Conservation (phyloP, 1,140 invertebrate species). For the Chelonus insularis region DNA sequence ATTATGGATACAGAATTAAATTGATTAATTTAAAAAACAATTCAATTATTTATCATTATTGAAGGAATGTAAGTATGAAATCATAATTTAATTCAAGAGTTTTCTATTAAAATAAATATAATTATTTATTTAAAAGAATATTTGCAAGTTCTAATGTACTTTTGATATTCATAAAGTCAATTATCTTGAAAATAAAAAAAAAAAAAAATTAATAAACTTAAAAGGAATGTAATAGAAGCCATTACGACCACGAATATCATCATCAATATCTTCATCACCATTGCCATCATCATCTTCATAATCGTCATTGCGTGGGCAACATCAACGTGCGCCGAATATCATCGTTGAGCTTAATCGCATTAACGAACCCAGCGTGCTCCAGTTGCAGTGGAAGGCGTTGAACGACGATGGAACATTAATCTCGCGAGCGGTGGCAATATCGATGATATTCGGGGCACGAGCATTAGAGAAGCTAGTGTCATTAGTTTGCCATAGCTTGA, state of each 20-base stretch:
- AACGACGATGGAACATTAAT: slow-evolving; percentile 48
- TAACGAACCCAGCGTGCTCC: slow-evolving; percentile 19
- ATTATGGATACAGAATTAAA: too few species aligned
- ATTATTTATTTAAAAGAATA: too few species aligned
- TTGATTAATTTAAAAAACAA: too few species aligned
- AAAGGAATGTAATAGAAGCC: too few species aligned
- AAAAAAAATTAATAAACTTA: too few species aligned
- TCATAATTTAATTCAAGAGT: not conserved
- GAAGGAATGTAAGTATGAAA: too few species aligned
- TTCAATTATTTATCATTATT: too few species aligned
- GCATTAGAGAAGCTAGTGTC: slow-evolving; percentile 48
- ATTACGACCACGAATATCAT: not conserved
- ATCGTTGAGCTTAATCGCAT: slow-evolving; percentile 24
- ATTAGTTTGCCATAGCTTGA: slow-evolving; percentile 42
- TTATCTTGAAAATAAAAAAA: too few species aligned
- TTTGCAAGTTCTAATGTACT: too few species aligned
- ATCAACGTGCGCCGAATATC: slow-evolving; percentile 24
- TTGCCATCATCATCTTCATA: slow-evolving; percentile 11
- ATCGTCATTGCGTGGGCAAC: slow-evolving; percentile 8
- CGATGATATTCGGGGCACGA: slow-evolving; percentile 57
- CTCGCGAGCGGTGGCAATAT: slow-evolving; percentile 53
- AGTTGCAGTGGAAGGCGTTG: slow-evolving; percentile 27
- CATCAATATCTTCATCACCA: not conserved
- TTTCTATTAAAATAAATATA: too few species aligned
- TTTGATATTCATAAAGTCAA: too few species aligned